phyloP scores from a whole-genome alignment of 2,888 invertebrate genomes.

The Epinotia brunnichana region DNA sequence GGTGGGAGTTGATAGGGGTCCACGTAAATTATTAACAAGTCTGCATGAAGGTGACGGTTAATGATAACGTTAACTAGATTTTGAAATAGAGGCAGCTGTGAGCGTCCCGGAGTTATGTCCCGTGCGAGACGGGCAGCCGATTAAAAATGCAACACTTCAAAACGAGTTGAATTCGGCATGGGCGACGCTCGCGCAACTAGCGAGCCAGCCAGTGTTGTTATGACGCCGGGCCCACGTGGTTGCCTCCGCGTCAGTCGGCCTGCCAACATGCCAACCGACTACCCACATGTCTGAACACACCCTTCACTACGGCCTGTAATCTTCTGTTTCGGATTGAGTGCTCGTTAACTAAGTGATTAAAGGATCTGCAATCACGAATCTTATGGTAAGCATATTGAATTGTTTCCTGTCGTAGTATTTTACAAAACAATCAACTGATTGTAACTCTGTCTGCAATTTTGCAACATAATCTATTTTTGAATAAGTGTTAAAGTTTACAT shows the following conservation, averaged over 20 bases:
- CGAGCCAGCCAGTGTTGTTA: slow-evolving; percentile 67
- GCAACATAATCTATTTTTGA: background rate
- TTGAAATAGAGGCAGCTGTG: slow-evolving; percentile 80
- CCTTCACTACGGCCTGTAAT: background rate
- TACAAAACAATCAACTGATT: background rate
- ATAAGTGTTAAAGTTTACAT: slow-evolving; percentile 4
- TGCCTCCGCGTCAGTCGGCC: slow-evolving; percentile 48
- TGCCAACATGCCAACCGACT: slow-evolving; percentile 5
- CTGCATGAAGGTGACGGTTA: slow-evolving; percentile 79
- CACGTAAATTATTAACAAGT: slow-evolving; percentile 75
- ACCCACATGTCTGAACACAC: background rate
- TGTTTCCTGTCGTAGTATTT: background rate
- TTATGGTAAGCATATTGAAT: slow-evolving; percentile 24
- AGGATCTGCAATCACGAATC: slow-evolving; percentile 1
- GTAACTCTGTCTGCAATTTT: background rate
- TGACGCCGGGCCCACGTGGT: slow-evolving; percentile 65
- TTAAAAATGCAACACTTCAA: slow-evolving; percentile 82
- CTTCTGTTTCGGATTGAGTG: slow-evolving; percentile 28
- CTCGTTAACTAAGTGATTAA: slow-evolving; percentile 37
- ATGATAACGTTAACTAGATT: slow-evolving; percentile 83
- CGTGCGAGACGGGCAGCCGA: slow-evolving; percentile 79
- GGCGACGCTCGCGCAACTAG: slow-evolving; percentile 77
- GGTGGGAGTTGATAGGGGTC: slow-evolving; percentile 64
- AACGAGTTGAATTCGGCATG: slow-evolving; percentile 75
- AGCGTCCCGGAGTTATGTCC: slow-evolving; percentile 80